These are phyloP conservation scores for Aporrectodea caliginosa DNA, from an alignment of 1,140 invertebrate species.

Conservation along the genomic window DNA sequence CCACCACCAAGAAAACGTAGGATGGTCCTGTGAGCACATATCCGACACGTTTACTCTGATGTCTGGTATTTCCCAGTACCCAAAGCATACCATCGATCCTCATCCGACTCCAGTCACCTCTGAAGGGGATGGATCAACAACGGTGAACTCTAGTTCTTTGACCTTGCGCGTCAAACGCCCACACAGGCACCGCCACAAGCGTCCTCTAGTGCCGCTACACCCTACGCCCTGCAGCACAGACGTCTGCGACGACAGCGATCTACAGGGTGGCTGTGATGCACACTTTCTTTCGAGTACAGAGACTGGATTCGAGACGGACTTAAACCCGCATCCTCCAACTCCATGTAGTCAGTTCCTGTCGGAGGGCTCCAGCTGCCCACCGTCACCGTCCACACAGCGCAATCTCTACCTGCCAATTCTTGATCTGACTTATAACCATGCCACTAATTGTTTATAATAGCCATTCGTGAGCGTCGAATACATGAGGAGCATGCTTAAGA, in stretches of 20 bases:
- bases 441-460: too few species aligned
- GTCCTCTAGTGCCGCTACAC: slow-evolving; percentile 70
- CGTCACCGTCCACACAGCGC: slow-evolving; percentile 68
- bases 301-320: slow-evolving; percentile 62
- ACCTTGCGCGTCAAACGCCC: not conserved
- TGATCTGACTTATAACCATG: not conserved
- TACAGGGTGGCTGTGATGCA: slow-evolving; percentile 30
- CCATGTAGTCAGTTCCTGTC: slow-evolving; percentile 64
- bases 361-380: slow-evolving; percentile 70
- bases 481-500: too few species aligned
- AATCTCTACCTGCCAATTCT: slow-evolving; percentile 54
- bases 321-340: slow-evolving; percentile 75
- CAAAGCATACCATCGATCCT: slow-evolving; percentile 77
- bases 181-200: slow-evolving; percentile 61
- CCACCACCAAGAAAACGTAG: not conserved
- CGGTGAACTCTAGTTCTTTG: not conserved
- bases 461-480: too few species aligned
- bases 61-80: slow-evolving; percentile 60
- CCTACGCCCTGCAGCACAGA: slow-evolving; percentile 91
- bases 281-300: slow-evolving; percentile 57
- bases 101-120: slow-evolving; percentile 79
- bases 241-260: slow-evolving; percentile 73
- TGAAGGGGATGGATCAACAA: not conserved
- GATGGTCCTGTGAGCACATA: not conserved
- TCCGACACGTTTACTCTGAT: not conserved